phyloP scores from a whole-genome alignment of 2,888 invertebrate genomes.

The Terebella lapidaria region DNA sequence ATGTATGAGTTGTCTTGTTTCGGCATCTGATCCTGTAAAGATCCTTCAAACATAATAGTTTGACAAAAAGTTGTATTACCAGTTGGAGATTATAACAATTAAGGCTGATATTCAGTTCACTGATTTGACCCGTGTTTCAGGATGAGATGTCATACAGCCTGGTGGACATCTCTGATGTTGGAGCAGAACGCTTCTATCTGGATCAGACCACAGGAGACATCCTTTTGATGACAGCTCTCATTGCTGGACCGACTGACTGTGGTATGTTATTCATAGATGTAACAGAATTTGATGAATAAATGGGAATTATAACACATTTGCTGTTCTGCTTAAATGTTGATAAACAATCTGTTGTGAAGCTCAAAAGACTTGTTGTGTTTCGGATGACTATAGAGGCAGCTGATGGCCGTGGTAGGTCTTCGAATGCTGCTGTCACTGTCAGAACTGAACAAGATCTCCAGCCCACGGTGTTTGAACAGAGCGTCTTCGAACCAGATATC shows the following conservation, averaged over 20 bases:
- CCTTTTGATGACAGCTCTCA: conserved; percentile 19
- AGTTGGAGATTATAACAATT: no score
- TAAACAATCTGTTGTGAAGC: neutral
- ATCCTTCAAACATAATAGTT: no score
- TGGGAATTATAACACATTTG: no score
- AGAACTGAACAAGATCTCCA: conserved; percentile 20
- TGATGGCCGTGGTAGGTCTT: conserved; percentile 14
- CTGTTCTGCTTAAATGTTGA: no score
- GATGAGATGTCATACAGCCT: conserved; percentile 17
- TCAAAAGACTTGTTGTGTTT: no score
- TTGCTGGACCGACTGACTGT: conserved; percentile 13
- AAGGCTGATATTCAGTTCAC: no score
- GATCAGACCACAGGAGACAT: conserved; percentile 24
- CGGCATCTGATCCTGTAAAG: no score
- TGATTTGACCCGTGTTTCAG: conserved; percentile 16
- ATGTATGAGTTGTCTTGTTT: no score
- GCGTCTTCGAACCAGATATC: conserved; percentile 15
- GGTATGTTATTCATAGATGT: conserved; percentile 10
- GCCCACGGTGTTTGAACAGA: conserved; percentile 21
- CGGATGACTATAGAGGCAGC: conserved; percentile 21
- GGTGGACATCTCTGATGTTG: conserved; percentile 10
- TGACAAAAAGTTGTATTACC: neutral
- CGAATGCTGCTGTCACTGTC: conserved; percentile 20
- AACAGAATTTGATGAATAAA: neutral
- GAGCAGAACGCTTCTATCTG: conserved; percentile 21